Conservation (phyloP, 2,113 vertebrate species). For the Argyrosomus japonicus region DNA sequence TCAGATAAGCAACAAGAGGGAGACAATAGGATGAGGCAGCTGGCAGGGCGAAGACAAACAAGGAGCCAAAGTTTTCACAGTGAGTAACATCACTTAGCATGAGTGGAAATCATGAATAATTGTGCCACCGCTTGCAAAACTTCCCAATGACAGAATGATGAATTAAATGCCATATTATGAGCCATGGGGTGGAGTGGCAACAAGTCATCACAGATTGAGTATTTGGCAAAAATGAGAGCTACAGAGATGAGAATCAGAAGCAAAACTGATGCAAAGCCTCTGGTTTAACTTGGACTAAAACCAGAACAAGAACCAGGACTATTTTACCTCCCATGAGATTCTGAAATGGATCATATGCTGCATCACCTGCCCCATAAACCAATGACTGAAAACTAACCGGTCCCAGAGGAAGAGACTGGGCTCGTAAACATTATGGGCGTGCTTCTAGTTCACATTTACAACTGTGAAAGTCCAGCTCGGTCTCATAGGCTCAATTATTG, state of each 20-base stretch:
- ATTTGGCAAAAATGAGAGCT: slow-evolving; percentile 10
- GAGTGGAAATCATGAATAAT: slow-evolving; percentile 53
- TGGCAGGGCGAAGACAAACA: slow-evolving; percentile 19
- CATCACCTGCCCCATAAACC: slow-evolving; percentile 58
- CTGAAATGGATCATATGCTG: slow-evolving; percentile 19
- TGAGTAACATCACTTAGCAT: not conserved
- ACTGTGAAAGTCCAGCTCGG: slow-evolving; percentile 37
- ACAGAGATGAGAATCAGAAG: slow-evolving; percentile 1
- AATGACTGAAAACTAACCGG: slow-evolving; percentile 46
- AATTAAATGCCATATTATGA: slow-evolving; percentile 18
- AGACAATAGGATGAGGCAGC: slow-evolving; percentile 40
- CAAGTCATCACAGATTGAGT: not conserved
- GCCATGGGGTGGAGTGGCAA: slow-evolving; percentile 42
- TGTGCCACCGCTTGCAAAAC: not conserved
- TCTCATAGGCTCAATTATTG: slow-evolving; percentile 46
- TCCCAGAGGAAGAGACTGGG: slow-evolving; percentile 52
- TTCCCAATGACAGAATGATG: slow-evolving; percentile 40
- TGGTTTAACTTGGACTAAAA: slow-evolving; percentile 2
- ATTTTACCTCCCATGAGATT: slow-evolving; percentile 5
- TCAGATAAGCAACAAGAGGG: slow-evolving; percentile 56
- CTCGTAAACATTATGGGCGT: slow-evolving; percentile 55
- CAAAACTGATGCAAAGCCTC: not conserved
- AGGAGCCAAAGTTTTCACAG: not conserved
- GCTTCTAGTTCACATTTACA: slow-evolving; percentile 45
- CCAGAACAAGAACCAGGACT: slow-evolving; percentile 2